A percentile compares a stretch with the other conserved stretches of the same genome.
Conservation (phyloP, 2,113 vertebrate genomes). For the Corynorhinus townsendii region DNA sequence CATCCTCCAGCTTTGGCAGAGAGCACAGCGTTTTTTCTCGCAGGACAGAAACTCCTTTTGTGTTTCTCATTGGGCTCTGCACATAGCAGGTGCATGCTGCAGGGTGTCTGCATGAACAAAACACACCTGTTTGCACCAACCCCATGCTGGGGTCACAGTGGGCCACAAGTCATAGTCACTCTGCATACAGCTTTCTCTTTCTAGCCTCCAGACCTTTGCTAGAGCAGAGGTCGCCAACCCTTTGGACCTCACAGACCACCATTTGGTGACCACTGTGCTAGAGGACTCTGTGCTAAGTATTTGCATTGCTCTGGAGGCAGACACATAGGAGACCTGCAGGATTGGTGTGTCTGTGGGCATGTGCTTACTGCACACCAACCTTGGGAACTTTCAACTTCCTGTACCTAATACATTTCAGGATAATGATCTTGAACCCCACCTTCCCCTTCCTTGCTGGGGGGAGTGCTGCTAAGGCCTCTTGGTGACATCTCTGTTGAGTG, state of each 20-base stretch:
- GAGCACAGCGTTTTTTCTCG: not conserved
- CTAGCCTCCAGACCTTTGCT: not conserved
- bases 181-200: not conserved
- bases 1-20: not conserved
- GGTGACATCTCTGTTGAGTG: not conserved
- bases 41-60: not conserved
- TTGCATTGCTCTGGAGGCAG: not conserved
- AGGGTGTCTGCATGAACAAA: not conserved
- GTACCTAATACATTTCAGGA: not conserved
- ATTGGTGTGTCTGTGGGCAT: not conserved
- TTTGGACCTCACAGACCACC: too few species aligned
- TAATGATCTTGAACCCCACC: not conserved
- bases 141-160: not conserved
- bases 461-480: not conserved
- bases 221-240: too few species aligned
- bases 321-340: not conserved
- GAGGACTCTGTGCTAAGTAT: not conserved
- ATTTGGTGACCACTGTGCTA: too few species aligned
- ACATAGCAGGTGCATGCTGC: fast-evolving
- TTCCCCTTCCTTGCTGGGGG: not conserved
- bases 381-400: not conserved
- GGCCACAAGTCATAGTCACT: not conserved
- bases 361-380: not conserved
- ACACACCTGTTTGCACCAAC: not conserved
- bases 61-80: not conserved